Evolutionary conservation across 2,113 vertebrate genomes (phyloP).

Genomic region (Alouatta palliata): DNA sequence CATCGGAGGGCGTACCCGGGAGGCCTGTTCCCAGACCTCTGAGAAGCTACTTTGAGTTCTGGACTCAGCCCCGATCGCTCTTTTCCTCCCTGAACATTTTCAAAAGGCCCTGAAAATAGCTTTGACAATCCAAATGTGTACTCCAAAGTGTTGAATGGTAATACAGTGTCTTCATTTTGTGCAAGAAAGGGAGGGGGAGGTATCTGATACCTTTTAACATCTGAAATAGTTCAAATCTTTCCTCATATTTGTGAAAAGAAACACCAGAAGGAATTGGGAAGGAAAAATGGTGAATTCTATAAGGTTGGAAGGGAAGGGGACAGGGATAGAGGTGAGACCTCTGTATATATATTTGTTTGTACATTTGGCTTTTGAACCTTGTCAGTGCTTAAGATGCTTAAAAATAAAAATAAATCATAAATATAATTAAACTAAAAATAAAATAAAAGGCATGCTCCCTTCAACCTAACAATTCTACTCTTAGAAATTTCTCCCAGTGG

Average conservation of each 20-base stretch:
- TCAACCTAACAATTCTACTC: background rate
- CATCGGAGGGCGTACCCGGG: accelerated
- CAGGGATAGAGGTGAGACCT: background rate
- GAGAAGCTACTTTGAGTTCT: background rate
- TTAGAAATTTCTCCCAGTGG: background rate
- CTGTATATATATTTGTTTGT: background rate
- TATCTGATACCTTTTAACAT: background rate
- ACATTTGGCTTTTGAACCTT: background rate
- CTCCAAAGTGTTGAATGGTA: accelerated
- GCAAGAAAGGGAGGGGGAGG: background rate
- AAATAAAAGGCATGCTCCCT: background rate
- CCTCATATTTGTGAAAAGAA: background rate
- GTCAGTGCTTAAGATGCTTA: background rate
- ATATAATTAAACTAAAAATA: background rate
- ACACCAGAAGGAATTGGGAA: background rate
- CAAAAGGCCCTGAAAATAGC: background rate
- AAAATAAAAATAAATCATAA: conserved; percentile 2
- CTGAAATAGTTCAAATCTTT: background rate
- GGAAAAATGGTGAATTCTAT: background rate
- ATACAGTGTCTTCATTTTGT: background rate
- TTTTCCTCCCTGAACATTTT: background rate
- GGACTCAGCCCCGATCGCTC: background rate
- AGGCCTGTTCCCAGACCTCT: no score
- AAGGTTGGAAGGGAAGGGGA: background rate
- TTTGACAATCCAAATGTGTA: background rate